A percentile compares a stretch with the other conserved stretches of the same genome.
Evolutionary conservation across 2,797 vertebrate species (phyloP).

Genomic region (Psittacula echo): DNA sequence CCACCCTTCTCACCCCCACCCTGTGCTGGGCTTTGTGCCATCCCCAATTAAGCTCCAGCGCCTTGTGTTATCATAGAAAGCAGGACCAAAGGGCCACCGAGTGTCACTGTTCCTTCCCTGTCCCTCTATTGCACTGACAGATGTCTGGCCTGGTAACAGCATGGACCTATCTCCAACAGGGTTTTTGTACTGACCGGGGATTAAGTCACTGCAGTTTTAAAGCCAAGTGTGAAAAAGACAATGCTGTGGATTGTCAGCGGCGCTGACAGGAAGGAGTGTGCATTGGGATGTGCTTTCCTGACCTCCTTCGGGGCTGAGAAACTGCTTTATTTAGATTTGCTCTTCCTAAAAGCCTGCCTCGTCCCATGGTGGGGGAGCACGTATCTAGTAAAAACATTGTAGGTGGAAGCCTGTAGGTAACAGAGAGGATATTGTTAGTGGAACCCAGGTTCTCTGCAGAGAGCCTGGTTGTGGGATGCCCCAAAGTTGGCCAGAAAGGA

Average conservation of each 20-base stretch:
- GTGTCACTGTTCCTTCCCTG: slow-evolving; percentile 31
- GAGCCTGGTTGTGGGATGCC: neutral
- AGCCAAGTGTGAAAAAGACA: slow-evolving; percentile 57
- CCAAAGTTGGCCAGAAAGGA: neutral
- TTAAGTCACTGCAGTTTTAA: slow-evolving; percentile 52
- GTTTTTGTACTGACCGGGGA: neutral
- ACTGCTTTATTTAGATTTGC: slow-evolving; percentile 58
- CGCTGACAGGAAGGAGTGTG: slow-evolving; percentile 20
- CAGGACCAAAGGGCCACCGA: slow-evolving; percentile 9
- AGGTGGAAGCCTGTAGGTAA: neutral
- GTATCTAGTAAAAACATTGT: neutral
- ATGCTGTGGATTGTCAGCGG: neutral
- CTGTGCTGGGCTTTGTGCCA: slow-evolving; percentile 51
- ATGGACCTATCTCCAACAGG: neutral
- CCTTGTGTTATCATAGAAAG: neutral
- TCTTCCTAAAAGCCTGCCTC: slow-evolving; percentile 30
- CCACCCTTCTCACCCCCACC: neutral
- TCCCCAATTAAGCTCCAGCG: slow-evolving; percentile 21
- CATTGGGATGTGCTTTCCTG: slow-evolving; percentile 65
- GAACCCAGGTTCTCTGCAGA: neutral
- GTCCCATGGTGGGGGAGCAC: slow-evolving; percentile 45
- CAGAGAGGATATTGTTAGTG: neutral
- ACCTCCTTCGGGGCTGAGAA: neutral
- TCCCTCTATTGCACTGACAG: slow-evolving; percentile 47
- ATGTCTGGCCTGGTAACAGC: slow-evolving; percentile 51